Conservation (phyloP, 1,140 invertebrate species). For the Lepidurus arcticus region DNA sequence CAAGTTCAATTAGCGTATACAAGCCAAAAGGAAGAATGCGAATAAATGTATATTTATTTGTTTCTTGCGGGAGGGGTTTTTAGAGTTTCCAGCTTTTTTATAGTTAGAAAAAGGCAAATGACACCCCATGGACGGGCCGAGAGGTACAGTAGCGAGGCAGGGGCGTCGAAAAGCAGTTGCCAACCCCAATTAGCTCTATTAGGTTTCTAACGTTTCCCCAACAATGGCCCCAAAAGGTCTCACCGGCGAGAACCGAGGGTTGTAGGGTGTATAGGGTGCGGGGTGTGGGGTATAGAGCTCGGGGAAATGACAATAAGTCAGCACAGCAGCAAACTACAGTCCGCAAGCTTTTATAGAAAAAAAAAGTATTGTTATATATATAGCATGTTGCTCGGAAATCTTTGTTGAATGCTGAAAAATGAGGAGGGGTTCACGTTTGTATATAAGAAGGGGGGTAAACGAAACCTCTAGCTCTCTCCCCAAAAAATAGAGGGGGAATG, state of each 20-base stretch:
- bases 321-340: neutral
- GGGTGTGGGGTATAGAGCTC: neutral
- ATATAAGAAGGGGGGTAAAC: neutral
- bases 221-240: constrained; percentile 3
- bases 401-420: constrained; percentile 22
- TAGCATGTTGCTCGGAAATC: neutral
- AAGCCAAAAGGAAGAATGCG: too few relatives aligned
- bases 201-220: constrained; percentile 15
- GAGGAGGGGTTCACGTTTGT: neutral
- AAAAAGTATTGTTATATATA: constrained; percentile 2
- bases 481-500: neutral
- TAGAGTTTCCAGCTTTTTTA: too few relatives aligned
- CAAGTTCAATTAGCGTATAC: too few relatives aligned
- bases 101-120: too few relatives aligned
- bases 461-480: neutral
- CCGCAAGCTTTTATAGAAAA: neutral
- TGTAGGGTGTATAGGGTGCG: neutral
- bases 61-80: too few relatives aligned
- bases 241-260: neutral
- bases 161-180: constrained; percentile 18
- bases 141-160: neutral
- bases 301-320: constrained; percentile 9
- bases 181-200: constrained; percentile 21
- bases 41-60: too few relatives aligned
- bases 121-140: too few relatives aligned